These are phyloP conservation scores for Megastigmus dorsalis DNA, from an alignment of 2,888 invertebrate species.

Conservation along the genomic window DNA sequence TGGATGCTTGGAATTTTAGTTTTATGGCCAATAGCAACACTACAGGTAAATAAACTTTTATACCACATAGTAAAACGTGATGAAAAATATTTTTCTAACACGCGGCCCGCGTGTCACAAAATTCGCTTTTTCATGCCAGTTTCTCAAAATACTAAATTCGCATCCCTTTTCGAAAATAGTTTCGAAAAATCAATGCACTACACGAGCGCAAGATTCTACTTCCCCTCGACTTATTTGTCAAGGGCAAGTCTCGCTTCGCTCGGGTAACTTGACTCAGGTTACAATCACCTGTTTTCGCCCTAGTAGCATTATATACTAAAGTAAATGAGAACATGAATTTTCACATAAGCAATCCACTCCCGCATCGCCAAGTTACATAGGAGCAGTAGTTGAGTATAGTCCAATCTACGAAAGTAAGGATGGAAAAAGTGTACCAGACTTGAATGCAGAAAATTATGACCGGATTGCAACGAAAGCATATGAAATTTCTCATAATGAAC, in stretches of 20 bases:
- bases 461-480: slow-evolving; percentile 74
- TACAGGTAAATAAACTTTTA: slow-evolving; percentile 19
- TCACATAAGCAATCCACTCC: slow-evolving; percentile 69
- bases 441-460: slow-evolving; percentile 72
- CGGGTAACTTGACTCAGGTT: no score
- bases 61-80: neutral
- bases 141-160: no score
- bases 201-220: no score
- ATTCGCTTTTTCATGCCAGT: no score
- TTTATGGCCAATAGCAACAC: neutral
- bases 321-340: neutral
- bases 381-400: slow-evolving; percentile 80
- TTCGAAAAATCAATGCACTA: no score
- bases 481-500: slow-evolving; percentile 34
- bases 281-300: no score
- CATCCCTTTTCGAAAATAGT: no score
- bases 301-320: neutral
- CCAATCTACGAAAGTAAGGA: slow-evolving; percentile 65
- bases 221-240: no score
- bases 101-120: no score
- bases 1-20: slow-evolving; percentile 16
- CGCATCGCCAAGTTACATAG: slow-evolving; percentile 76
- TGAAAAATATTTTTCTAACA: neutral
- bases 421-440: slow-evolving; percentile 52
- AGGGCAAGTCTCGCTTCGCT: no score